Evolutionary conservation across 2,888 invertebrate genomes (phyloP).

Genomic region (Zeuzera pyrina): DNA sequence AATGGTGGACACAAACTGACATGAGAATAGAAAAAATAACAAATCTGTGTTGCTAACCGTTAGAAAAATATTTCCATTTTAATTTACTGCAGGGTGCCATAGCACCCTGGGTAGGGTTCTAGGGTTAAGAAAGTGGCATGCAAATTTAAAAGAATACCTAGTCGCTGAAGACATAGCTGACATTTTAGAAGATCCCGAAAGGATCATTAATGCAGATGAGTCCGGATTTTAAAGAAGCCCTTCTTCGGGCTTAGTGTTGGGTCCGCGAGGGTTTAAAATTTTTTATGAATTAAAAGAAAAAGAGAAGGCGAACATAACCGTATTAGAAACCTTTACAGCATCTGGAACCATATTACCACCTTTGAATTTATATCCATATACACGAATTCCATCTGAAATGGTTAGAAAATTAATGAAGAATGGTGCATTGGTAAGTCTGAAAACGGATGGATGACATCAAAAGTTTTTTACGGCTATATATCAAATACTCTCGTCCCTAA

Average conservation of each 20-base stretch:
- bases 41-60: too few species aligned
- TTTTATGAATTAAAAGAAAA: slow-evolving; percentile 5
- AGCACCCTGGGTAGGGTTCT: neutral
- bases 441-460: too few species aligned
- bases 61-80: too few species aligned
- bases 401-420: too few species aligned
- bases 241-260: slow-evolving; percentile 3
- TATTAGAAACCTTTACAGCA: neutral
- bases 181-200: slow-evolving; percentile 2
- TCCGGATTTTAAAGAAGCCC: slow-evolving; percentile 2
- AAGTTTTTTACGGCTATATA: slow-evolving; percentile 11
- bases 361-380: too few species aligned
- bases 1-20: too few species aligned
- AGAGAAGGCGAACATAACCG: slow-evolving; percentile 6
- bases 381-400: too few species aligned
- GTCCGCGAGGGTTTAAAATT: slow-evolving; percentile 1
- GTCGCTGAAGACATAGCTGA: neutral
- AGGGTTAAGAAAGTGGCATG: neutral
- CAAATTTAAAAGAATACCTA: slow-evolving; percentile 1
- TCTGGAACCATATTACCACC: too few species aligned
- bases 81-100: too few species aligned
- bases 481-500: slow-evolving; percentile 8
- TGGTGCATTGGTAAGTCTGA: too few species aligned
- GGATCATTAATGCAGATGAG: slow-evolving; percentile 7
- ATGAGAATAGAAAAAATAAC: too few species aligned